Percentiles rank a stretch among this genome's conserved stretches.
Conservation (phyloP, 2,888 invertebrate species). For the Formica aserva region DNA sequence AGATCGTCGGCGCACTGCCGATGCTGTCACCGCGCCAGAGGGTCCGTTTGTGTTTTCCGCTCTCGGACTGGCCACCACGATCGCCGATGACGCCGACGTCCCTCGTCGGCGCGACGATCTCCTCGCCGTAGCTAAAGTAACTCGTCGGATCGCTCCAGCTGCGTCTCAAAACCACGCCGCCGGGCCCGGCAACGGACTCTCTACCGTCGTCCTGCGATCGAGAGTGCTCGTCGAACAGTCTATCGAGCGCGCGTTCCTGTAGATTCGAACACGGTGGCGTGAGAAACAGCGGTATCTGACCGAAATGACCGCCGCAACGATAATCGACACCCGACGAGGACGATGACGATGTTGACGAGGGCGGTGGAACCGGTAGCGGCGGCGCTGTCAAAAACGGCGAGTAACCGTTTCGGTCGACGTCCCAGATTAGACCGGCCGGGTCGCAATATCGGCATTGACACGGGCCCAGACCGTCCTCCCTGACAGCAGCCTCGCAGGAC, state of each 20-base stretch:
- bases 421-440: constrained; percentile 92
- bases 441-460: constrained; percentile 93
- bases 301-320: constrained; percentile 61
- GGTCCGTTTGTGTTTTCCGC: constrained; percentile 73
- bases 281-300: constrained; percentile 69
- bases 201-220: constrained; percentile 80
- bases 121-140: constrained; percentile 81
- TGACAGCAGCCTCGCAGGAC: constrained; percentile 75
- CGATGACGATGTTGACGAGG: not conserved
- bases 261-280: constrained; percentile 68
- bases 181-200: constrained; percentile 22
- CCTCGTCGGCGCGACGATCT: constrained; percentile 83
- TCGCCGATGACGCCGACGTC: constrained; percentile 85
- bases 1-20: constrained; percentile 56
- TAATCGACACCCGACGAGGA: constrained; percentile 53
- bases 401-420: constrained; percentile 88
- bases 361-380: not conserved
- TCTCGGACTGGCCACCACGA: constrained; percentile 78
- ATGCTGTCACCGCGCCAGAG: constrained; percentile 83
- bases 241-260: constrained; percentile 72
- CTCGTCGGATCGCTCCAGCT: constrained; percentile 90
- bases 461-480: constrained; percentile 77
- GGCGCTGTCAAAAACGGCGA: constrained; percentile 87
- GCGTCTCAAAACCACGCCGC: constrained; percentile 86
- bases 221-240: constrained; percentile 84